Evolutionary conservation across 2,888 invertebrate species (phyloP), one percentile per base, ranked within the genome.

Genomic region (Noctua comes): DNA sequence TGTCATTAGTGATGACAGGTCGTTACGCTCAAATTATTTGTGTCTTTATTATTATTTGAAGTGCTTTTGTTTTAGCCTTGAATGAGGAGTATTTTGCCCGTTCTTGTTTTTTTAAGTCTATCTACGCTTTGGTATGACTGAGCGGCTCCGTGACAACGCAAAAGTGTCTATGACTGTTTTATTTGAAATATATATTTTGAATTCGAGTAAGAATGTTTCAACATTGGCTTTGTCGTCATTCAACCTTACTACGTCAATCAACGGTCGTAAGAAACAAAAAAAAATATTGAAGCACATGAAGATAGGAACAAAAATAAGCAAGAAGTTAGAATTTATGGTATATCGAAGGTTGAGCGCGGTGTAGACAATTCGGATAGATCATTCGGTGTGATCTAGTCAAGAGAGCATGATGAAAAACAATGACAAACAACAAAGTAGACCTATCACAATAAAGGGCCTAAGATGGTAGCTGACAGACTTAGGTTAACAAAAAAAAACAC

Each of bases 1-100:
- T 83, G 83, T 79, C 79, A 82, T 79, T 82, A 80, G 43, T n/a
- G 66, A 40, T 73, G 83, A 81, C 83, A 79, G 46, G 31, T 80
- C 40, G 65, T 79, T 54, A 76, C 59, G 73, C 24, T 70, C n/a
- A 77, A 69, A 82, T 80, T 62, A 59, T 73, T 54, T 46, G 57
- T 31, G 36, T 59, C 31, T 36, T n/a, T 40, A 57, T 62, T n/a
- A 59, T 59, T 59, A 16, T 48, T 76, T 27, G 1, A n/a, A 40
- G 18, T 57, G 2, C 2, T 69, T 7, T 31, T 31, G 16, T 46
- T 70, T 79, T 66, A 1, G 27, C 11, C 2, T 59, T 66, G 24
- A 36, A 66, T 65, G 24, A 16, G 27, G n/a, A 59, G 1, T 40
- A n/a, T 59, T 0, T 27, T 59, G 31, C 4, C 18, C 31, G 18